Conservation (phyloP, 2,113 vertebrate species). For the Oncorhynchus keta region DNA sequence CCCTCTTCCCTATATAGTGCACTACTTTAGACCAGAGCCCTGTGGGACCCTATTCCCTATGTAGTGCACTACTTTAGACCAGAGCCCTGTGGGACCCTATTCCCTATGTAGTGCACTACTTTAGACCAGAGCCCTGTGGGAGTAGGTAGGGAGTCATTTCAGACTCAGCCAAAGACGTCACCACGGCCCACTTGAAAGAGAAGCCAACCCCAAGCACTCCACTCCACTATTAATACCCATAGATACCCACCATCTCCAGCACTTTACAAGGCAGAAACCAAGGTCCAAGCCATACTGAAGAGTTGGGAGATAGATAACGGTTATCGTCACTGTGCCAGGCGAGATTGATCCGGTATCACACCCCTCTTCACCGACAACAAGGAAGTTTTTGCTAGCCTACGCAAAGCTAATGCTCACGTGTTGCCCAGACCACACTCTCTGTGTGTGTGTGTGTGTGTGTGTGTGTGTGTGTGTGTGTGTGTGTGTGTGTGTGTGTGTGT, state of each 20-base stretch:
- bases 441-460: too few relatives aligned
- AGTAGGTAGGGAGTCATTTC: too few relatives aligned
- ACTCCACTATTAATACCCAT: slow-evolving; percentile 55
- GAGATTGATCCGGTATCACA: background rate
- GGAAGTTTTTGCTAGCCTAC: background rate
- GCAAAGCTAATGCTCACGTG: background rate
- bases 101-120: too few relatives aligned
- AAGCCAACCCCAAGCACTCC: background rate
- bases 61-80: too few relatives aligned
- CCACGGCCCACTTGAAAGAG: background rate
- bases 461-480: too few relatives aligned
- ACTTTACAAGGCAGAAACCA: slow-evolving; percentile 56
- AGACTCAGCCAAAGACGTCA: background rate
- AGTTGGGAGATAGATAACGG: background rate
- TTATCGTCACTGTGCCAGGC: background rate
- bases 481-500: too few relatives aligned
- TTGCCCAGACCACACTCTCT: background rate
- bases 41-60: too few relatives aligned
- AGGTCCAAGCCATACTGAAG: background rate
- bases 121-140: too few relatives aligned
- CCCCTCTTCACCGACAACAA: background rate
- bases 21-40: too few relatives aligned
- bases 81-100: too few relatives aligned
- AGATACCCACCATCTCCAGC: slow-evolving; percentile 11
- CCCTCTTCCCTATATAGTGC: too few relatives aligned